Percentiles rank a stretch among this genome's conserved stretches.
Evolutionary conservation across 1,140 invertebrate genomes (phyloP).

Genomic region (Sinella curviseta): DNA sequence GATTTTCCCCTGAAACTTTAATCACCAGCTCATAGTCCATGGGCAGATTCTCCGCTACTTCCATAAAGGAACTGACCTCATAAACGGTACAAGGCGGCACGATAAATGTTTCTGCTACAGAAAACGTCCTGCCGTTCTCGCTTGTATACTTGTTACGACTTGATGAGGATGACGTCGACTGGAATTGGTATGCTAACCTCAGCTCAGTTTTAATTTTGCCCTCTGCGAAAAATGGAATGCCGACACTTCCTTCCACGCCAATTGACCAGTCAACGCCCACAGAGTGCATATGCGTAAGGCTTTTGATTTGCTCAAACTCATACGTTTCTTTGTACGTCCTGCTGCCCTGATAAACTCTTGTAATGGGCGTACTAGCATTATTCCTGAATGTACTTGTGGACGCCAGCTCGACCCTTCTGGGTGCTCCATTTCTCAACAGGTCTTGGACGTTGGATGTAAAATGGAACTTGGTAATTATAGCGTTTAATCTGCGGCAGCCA

Average conservation of each 20-base stretch:
- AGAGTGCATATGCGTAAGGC: not conserved
- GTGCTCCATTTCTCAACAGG: not conserved
- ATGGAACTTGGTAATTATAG: not conserved
- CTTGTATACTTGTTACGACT: not conserved
- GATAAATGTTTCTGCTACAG: not conserved
- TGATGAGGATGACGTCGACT: not conserved
- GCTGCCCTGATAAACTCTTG: not conserved
- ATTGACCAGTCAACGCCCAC: not conserved
- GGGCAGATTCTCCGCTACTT: not conserved
- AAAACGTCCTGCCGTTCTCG: not conserved
- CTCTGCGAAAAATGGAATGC: not conserved
- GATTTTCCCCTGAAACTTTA: not conserved
- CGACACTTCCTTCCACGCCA: not conserved
- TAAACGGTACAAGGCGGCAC: not conserved
- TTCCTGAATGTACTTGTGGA: not conserved
- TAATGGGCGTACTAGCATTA: not conserved
- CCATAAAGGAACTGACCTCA: not conserved
- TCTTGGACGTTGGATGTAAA: not conserved
- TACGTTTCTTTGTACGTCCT: not conserved
- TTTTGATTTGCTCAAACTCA: not conserved
- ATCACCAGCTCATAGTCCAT: not conserved
- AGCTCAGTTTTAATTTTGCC: not conserved
- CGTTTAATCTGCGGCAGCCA: not conserved
- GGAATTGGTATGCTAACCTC: not conserved
- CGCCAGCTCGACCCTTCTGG: not conserved